Base-by-base conservation (phyloP, 2,797 vertebrate species). In the Cryptoblepharus egeriae region DNA sequence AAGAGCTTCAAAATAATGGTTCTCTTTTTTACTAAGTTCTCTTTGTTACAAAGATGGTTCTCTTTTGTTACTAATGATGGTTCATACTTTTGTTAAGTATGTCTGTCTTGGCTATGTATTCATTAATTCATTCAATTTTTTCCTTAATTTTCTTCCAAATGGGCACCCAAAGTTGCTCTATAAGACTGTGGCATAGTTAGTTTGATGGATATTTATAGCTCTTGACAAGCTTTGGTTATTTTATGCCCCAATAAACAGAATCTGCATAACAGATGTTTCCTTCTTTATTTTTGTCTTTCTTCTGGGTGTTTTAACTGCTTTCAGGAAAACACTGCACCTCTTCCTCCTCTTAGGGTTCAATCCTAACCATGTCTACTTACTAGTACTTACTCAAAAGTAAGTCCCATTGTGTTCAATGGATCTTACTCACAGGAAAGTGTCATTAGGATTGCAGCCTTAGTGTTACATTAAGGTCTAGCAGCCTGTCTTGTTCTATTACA, bases 261-360 rank as follows among this genome's bases (percentile, higher is more conserved):
- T 88, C 84, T 76, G n/a, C 80, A 82, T 1, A 87, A 77, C 77
- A 90, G 83, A 90, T 77, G 75, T 81, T 91, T 91, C 89, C 90
- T 89, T 60, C 85, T 87, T 83, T 64, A 79, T 60, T 85, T 83
- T 67, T 86, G 61, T 79, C 52, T 72, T n/a, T 60, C 3, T 69
- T 20, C 12, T 4, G 12, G 4, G 69, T 16, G 18, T 70, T 32
- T 60, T 49, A 89, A 82, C 13, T 84, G 88, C 80, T 78, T 7
- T 87, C 63, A 79, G 86, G 57, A 86, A 88, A 85, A 22, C 79
- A 80, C 67, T 32, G 70, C 77, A 88, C 82, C 88, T 88, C 87
- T 80, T 63, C 8, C 82, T 0, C 0, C 37, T 0, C 0, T 37
- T 84, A 87, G 60, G 49, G 0, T 0, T 64, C n/a, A n/a, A n/a